Conservation (phyloP, 2,797 vertebrate genomes). For the Fratercula arctica region DNA sequence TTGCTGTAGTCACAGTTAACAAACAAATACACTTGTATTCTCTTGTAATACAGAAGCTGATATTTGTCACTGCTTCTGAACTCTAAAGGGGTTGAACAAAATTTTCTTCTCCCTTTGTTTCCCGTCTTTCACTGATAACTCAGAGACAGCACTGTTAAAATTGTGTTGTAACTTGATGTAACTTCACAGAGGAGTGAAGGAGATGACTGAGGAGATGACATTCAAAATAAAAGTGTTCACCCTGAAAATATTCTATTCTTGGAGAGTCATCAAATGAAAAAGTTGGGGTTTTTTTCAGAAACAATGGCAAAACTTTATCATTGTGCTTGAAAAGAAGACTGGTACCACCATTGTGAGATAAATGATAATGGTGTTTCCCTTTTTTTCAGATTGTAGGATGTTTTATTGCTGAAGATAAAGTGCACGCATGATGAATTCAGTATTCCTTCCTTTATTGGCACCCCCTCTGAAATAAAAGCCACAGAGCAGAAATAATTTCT, state of each 20-base stretch:
- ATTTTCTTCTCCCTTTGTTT: not conserved
- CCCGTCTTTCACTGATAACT: not conserved
- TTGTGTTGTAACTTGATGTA: not conserved
- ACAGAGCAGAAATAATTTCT: not conserved
- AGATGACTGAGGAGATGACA: not conserved
- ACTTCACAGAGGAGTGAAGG: not conserved
- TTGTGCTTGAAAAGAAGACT: not conserved
- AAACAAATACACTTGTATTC: not conserved
- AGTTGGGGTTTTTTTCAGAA: fast-evolving
- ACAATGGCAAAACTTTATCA: not conserved
- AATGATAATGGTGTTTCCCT: not conserved
- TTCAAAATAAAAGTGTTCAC: not conserved
- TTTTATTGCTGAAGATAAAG: not conserved
- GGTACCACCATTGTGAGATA: not conserved
- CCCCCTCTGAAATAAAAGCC: not conserved
- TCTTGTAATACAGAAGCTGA: not conserved
- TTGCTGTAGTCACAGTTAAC: not conserved
- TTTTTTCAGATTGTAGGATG: not conserved
- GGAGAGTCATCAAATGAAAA: not conserved
- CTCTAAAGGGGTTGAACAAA: not conserved
- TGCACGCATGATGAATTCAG: not conserved
- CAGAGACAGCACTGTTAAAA: not conserved
- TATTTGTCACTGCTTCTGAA: not conserved
- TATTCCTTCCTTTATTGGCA: not conserved
- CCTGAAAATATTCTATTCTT: not conserved